Evolutionary conservation across 2,113 vertebrate species (phyloP), one percentile per base, ranked within the genome.

Genomic region (Percopsis transmontana): DNA sequence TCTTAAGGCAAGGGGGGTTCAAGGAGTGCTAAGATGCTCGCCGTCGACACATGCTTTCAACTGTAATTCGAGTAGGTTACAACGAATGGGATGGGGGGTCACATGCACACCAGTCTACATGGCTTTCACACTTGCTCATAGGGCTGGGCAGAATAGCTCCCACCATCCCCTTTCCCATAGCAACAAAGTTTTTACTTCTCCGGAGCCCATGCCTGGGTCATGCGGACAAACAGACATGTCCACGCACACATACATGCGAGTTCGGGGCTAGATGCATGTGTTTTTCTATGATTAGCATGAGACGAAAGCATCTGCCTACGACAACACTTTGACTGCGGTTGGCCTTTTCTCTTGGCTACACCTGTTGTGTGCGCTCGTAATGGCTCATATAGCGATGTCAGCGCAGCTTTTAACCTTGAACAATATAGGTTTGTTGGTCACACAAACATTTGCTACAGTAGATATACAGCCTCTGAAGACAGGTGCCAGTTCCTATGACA

Each of bases 1-100:
- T 74, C 68, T 74, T 42, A 62, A 7, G 61, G 18, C 0, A 1
- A 67, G 62, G 27, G 19, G 39, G 58, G 65, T 68, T 82, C 74
- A 75, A 75, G 84, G 76, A 77, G 79, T 51, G 72, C 68, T 78
- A 80, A 84, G 76, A 84, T 40, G 76, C 53, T 45, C 70, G 67
- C 65, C 57, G 52, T 57, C 3, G 41, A 74, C 53, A 72, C 66
- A 70, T 77, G 82, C 82, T 68, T 76, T 77, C 71, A 84, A 66
- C 64, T 86, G 88, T 58, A 88, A 89, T 82, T 65, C 2, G 86
- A 90, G 87, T 87, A 87, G 86, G 86, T 85, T 88, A 85, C 68
- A 67, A 56, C 42, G 21, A 20, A 11, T n/a, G 23, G 42, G 56
- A 66, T n/a, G n/a, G 27, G 62, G 51, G 48, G 73, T 85, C 83